Base-by-base conservation (phyloP, 2,888 invertebrate species). In the Melinaea marsaeus region DNA sequence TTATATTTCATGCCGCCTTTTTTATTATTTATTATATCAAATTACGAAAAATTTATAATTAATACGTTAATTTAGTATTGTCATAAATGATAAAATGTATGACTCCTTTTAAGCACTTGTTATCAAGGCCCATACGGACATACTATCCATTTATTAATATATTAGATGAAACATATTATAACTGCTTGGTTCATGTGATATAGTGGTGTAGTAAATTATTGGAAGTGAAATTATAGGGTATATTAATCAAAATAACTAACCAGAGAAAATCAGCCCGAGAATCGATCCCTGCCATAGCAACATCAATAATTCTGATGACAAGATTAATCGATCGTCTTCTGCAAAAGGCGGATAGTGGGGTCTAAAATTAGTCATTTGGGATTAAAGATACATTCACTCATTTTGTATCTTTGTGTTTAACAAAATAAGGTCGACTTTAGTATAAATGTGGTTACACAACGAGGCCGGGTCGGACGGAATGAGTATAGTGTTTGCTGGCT, bases 251-350 rank as follows among this genome's bases (percentile, higher is more conserved):
- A 51, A 51, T 51, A 51, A 51, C 6, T 51, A 51, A 51, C 51
- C 7, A 51, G 51, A 32, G 51, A 32, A 51, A 51, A 51, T 32
- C 51, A 51, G 32, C 22, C 22, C 32, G 9, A 22, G 32, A 42
- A 63, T 63, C 63, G 57, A 63, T 63, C 58, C 83, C 84, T 74
- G 69, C 80, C 77, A 83, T 80, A 70, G 81, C 72, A 77, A 83
- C 84, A 75, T 79, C 75, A 83, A 82, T 83, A 84, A 84, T 80
- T 80, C 78, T 79, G 75, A 84, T 84, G 76, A 75, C 72, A 83
- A 85, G 86, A 88, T 86, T 86, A 88, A 88, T 87, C 83, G 86
- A 84, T 83, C 78, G 81, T 79, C 86, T 84, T 84, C 81, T 85
- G 84, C 80, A 77, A 82, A 80, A 81, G 84, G 83, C 87, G 77